Evolutionary conservation across 2,797 vertebrate species (phyloP).

Genomic region (Phyllotis vaccarum): DNA sequence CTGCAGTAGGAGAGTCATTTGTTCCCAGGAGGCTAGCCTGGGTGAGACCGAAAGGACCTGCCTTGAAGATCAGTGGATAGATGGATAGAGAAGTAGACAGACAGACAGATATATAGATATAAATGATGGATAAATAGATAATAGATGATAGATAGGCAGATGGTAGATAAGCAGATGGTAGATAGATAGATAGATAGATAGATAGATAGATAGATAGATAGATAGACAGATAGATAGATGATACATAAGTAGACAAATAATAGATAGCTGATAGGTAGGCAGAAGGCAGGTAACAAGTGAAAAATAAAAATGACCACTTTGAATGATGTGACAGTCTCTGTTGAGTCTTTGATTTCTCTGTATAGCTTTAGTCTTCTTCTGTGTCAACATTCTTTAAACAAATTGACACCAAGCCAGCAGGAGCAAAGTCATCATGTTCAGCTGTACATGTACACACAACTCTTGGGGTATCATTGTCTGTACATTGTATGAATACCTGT

Average conservation of each 20-base stretch:
- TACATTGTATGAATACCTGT: fast-evolving
- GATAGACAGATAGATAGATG: not conserved
- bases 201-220: not conserved
- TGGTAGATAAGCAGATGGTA: not conserved
- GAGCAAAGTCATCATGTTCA: not conserved
- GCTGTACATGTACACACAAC: not conserved
- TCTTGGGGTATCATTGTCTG: fast-evolving
- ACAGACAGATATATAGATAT: not conserved
- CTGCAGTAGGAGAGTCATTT: not conserved
- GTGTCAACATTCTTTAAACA: not conserved
- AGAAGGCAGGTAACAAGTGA: not conserved
- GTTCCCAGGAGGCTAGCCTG: not conserved
- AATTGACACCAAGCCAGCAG: not conserved
- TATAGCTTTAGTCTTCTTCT: not conserved
- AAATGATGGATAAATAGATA: not conserved
- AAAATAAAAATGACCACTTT: not conserved
- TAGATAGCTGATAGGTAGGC: not conserved
- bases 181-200: not conserved
- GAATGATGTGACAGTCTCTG: not conserved
- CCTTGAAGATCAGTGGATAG: not conserved
- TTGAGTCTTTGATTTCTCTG: not conserved
- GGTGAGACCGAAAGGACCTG: not conserved
- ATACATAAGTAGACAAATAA: too few relatives aligned
- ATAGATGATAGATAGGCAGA: not conserved
- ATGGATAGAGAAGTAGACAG: not conserved